A percentile compares a stretch with the other conserved stretches of the same genome.
Conservation (phyloP, 2,113 vertebrate species). For the Syrrhaptes paradoxus region DNA sequence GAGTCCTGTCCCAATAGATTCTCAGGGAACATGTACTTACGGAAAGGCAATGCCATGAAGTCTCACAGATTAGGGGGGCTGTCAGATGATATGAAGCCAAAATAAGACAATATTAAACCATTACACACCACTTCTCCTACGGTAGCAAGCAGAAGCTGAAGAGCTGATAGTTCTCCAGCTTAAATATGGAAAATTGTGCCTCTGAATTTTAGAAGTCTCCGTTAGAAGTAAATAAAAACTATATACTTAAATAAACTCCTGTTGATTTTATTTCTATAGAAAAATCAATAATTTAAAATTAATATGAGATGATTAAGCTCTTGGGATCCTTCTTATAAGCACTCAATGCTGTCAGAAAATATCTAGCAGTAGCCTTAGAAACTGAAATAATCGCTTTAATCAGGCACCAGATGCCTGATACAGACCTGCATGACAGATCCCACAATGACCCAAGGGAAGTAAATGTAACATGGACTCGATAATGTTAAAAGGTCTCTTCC, state of each 20-base stretch:
- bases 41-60: neutral
- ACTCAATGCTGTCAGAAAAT: neutral
- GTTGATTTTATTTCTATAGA: neutral
- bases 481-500: neutral
- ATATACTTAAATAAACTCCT: neutral
- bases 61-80: neutral
- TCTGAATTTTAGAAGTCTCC: neutral
- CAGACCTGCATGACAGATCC: neutral
- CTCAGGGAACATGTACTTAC: neutral
- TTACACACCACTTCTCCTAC: neutral
- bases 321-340: neutral
- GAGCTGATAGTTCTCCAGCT: neutral
- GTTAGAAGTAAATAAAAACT: neutral
- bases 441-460: neutral
- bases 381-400: conserved; percentile 30
- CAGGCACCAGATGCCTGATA: conserved; percentile 5
- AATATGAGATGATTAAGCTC: neutral
- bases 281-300: neutral
- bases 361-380: neutral
- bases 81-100: neutral
- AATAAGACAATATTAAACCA: neutral
- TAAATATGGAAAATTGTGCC: neutral
- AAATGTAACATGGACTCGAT: neutral
- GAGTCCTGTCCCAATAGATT: neutral
- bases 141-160: neutral